These are phyloP conservation scores for Mycogona germanica DNA, from an alignment of 2,888 invertebrate species.

Conservation along the genomic window DNA sequence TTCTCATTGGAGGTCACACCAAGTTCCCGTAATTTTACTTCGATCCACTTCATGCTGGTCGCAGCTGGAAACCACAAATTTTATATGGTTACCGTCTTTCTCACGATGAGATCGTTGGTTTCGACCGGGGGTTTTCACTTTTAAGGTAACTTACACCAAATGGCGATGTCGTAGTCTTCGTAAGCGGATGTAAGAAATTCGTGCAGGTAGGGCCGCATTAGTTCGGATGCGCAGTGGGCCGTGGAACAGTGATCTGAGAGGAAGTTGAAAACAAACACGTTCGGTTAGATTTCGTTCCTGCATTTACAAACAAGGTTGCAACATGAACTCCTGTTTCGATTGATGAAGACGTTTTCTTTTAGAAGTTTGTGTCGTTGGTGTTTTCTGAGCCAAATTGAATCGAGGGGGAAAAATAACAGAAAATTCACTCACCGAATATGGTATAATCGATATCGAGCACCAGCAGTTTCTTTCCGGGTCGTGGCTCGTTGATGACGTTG, in stretches of 20 bases:
- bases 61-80: slow-evolving; percentile 46
- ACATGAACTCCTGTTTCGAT: too few relatives aligned
- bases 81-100: background rate
- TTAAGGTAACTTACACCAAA: slow-evolving; percentile 56
- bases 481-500: slow-evolving; percentile 62
- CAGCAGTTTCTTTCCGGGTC: slow-evolving; percentile 74
- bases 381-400: background rate
- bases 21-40: slow-evolving; percentile 87
- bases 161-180: slow-evolving; percentile 86
- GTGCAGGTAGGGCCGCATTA: slow-evolving; percentile 91
- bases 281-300: background rate
- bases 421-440: slow-evolving; percentile 50
- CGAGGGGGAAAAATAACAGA: background rate
- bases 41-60: slow-evolving; percentile 97
- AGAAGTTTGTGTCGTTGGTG: too few relatives aligned
- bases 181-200: slow-evolving; percentile 83
- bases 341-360: too few relatives aligned
- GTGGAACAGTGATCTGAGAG: slow-evolving; percentile 66
- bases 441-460: slow-evolving; percentile 96
- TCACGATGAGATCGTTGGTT: background rate
- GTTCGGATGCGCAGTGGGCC: slow-evolving; percentile 72
- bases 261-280: background rate
- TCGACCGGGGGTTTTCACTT: background rate
- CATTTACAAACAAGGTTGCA: too few relatives aligned
- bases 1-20: slow-evolving; percentile 69